A percentile compares a stretch with the other conserved stretches of the same genome.
phyloP scores from a whole-genome alignment of 2,797 vertebrate species.

The Dendrocincla fuliginosa region DNA sequence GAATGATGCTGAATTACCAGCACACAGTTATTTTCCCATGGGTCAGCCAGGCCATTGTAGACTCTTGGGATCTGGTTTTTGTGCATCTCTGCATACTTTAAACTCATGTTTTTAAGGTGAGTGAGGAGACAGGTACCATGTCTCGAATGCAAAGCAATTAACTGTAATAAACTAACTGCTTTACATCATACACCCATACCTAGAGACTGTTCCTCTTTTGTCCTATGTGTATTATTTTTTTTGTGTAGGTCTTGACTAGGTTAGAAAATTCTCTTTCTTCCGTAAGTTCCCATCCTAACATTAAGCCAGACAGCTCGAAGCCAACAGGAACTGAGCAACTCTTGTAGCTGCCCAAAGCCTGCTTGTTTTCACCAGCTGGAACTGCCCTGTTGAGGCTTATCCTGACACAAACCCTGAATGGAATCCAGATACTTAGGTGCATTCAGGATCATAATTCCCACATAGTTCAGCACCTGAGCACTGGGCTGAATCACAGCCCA shows the following conservation, averaged over 20 bases:
- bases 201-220: not conserved
- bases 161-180: not conserved
- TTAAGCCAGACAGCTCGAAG: not conserved
- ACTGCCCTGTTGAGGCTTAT: not conserved
- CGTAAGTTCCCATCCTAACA: not conserved
- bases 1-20: not conserved
- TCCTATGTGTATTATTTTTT: not conserved
- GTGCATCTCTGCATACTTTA: not conserved
- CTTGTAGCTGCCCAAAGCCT: not conserved
- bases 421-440: not conserved
- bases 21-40: fast-evolving
- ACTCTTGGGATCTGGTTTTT: not conserved
- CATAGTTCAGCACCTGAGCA: not conserved
- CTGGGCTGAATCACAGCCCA: not conserved
- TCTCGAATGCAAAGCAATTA: not conserved
- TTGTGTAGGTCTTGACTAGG: not conserved
- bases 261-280: not conserved
- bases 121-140: not conserved
- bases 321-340: not conserved
- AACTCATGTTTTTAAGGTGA: not conserved
- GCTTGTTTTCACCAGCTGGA: not conserved
- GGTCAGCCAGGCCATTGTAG: not conserved
- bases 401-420: not conserved
- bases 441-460: not conserved
- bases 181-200: fast-evolving